These are phyloP conservation scores for Drosophila ambigua DNA, from an alignment of 1,140 invertebrate species.

Conservation along the genomic window DNA sequence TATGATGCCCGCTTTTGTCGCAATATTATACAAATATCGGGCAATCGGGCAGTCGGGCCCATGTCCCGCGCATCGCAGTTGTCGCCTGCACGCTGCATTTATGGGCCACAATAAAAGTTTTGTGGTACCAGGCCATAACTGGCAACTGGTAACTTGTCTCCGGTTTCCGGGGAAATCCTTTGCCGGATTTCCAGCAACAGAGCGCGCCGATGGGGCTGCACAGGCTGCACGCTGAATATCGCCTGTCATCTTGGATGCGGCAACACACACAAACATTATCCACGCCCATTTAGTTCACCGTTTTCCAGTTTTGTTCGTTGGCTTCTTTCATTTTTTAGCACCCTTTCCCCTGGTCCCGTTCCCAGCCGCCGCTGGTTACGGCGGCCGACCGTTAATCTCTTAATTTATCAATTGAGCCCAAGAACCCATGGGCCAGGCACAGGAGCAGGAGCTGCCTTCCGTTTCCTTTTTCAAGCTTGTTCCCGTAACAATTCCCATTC, in stretches of 20 bases:
- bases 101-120: conserved; percentile 58
- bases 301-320: conserved; percentile 36
- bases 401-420: conserved; percentile 73
- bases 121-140: conserved; percentile 53
- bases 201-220: background rate
- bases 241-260: conserved; percentile 45
- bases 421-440: background rate
- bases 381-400: conserved; percentile 73
- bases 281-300: conserved; percentile 58
- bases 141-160: conserved; percentile 46
- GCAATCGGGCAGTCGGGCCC: conserved; percentile 17
- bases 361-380: conserved; percentile 51
- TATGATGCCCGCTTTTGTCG: conserved; percentile 56
- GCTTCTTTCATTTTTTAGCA: background rate
- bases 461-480: too few species aligned
- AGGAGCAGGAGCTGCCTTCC: background rate
- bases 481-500: too few species aligned
- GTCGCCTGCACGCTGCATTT: conserved; percentile 53
- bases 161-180: conserved; percentile 36
- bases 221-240: too few species aligned
- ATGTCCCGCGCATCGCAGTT: conserved; percentile 22
- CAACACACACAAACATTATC: conserved; percentile 58
- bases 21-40: conserved; percentile 78
- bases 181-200: conserved; percentile 14
- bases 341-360: conserved; percentile 4